A percentile compares a stretch with the other conserved stretches of the same genome.
phyloP scores from a whole-genome alignment of 2,888 invertebrate genomes.

The Drosophila robusta region DNA sequence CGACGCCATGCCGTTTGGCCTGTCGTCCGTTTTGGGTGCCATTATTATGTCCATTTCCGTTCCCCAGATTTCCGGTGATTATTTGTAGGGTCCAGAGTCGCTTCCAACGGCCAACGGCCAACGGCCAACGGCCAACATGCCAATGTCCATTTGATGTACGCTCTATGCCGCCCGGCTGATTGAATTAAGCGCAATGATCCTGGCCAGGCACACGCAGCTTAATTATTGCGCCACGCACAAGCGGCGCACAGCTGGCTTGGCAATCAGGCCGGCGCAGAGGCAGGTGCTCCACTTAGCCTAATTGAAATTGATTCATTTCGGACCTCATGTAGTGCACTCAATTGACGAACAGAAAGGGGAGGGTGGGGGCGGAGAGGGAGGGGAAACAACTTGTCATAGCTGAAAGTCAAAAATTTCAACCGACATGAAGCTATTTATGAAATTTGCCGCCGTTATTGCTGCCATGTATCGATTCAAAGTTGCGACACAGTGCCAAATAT shows the following conservation, averaged over 20 bases:
- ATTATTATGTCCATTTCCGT: constrained; percentile 77
- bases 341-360: constrained; percentile 8
- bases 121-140: background rate
- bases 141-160: constrained; percentile 50
- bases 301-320: constrained; percentile 73
- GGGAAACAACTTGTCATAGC: constrained; percentile 35
- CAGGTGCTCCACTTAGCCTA: constrained; percentile 66
- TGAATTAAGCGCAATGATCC: constrained; percentile 74
- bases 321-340: constrained; percentile 31
- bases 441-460: constrained; percentile 48
- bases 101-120: background rate
- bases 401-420: constrained; percentile 62
- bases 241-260: too few relatives aligned
- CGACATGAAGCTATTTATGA: constrained; percentile 67
- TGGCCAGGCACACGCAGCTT: constrained; percentile 67
- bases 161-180: constrained; percentile 41
- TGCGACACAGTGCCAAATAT: constrained; percentile 72
- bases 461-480: constrained; percentile 64
- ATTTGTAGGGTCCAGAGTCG: constrained; percentile 47
- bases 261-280: background rate
- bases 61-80: constrained; percentile 79
- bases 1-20: constrained; percentile 39
- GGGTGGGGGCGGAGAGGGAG: background rate
- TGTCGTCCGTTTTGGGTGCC: constrained; percentile 68
- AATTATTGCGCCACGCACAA: constrained; percentile 49